A percentile compares a stretch with the other conserved stretches of the same genome.
These are phyloP conservation scores for Stenichneumon culpator DNA, from an alignment of 2,888 invertebrate genomes.

Conservation along the genomic window DNA sequence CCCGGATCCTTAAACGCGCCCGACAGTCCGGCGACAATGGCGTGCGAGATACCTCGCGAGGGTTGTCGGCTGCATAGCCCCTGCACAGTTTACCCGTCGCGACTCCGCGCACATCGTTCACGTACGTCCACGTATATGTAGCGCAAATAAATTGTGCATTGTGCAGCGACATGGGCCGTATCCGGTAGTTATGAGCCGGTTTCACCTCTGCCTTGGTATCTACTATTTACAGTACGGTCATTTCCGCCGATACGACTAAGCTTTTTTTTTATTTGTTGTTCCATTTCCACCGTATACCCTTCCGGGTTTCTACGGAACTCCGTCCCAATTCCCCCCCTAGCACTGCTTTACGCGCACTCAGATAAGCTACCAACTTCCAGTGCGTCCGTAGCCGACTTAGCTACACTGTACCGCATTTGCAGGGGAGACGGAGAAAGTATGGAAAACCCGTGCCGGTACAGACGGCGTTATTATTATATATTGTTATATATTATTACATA, in stretches of 20 bases:
- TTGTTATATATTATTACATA: too few relatives aligned
- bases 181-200: neutral
- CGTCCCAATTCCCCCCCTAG: too few relatives aligned
- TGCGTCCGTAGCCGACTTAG: too few relatives aligned
- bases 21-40: slow-evolving; percentile 29
- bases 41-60: neutral
- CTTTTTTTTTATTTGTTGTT: neutral
- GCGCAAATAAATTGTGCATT: slow-evolving; percentile 21
- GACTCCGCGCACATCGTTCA: slow-evolving; percentile 12
- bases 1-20: slow-evolving; percentile 17
- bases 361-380: too few relatives aligned
- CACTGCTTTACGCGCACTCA: too few relatives aligned
- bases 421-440: too few relatives aligned
- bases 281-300: too few relatives aligned
- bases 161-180: neutral
- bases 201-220: neutral
- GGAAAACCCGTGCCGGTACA: too few relatives aligned
- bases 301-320: too few relatives aligned
- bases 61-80: neutral
- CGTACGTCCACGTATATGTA: neutral
- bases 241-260: neutral
- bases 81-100: neutral
- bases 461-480: too few relatives aligned
- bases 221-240: neutral
- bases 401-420: too few relatives aligned